Evolutionary conservation across 2,888 invertebrate species (phyloP).

Genomic region (Mythimna ferrago): DNA sequence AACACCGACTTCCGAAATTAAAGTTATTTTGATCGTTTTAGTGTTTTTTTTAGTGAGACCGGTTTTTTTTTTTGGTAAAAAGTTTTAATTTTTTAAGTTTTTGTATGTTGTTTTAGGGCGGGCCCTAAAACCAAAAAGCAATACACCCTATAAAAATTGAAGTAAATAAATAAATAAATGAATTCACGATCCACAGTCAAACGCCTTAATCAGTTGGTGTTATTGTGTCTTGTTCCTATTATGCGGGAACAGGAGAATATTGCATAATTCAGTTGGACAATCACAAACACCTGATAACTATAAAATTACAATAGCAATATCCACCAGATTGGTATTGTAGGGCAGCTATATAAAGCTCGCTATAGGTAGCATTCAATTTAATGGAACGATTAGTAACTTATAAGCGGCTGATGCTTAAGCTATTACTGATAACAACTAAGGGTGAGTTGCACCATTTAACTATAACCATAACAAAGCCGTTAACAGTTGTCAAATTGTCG

Average conservation of each 20-base stretch:
- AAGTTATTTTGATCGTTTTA: no score
- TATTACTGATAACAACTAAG: no score
- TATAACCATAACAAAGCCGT: no score
- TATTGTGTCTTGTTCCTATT: conserved; percentile 20
- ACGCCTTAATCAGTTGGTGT: neutral
- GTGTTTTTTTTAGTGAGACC: no score
- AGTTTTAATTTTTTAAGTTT: no score
- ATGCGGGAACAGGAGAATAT: conserved; percentile 24
- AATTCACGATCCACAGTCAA: no score
- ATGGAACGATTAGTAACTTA: neutral
- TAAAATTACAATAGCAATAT: conserved; percentile 46
- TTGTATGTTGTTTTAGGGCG: no score
- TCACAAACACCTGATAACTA: conserved; percentile 42
- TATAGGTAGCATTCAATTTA: conserved; percentile 14
- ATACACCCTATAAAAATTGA: neutral
- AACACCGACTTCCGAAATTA: no score
- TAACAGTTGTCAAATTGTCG: no score
- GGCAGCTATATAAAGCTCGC: conserved; percentile 11
- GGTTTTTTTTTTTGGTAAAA: no score
- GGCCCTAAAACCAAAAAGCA: no score
- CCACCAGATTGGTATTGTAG: conserved; percentile 11
- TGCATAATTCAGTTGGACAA: conserved; percentile 39
- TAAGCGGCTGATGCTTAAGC: neutral
- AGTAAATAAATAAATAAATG: neutral
- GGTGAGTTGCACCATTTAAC: no score